These are phyloP conservation scores for Rhabdomys dilectus DNA, from an alignment of 2,113 vertebrate species.

Conservation along the genomic window DNA sequence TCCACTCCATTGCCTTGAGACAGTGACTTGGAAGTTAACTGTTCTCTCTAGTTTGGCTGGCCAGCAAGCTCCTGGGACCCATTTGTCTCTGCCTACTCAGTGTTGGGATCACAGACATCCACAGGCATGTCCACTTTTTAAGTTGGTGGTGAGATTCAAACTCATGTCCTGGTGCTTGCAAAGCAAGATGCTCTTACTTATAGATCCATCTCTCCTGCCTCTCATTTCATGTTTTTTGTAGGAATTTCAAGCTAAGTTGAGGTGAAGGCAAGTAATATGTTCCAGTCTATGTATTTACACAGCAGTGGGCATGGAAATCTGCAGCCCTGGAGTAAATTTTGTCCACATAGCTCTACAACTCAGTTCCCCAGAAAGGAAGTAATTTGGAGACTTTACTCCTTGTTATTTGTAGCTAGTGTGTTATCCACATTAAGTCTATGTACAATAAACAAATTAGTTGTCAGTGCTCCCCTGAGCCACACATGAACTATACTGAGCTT, in stretches of 20 bases:
- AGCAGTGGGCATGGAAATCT: background rate
- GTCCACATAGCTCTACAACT: fast-evolving
- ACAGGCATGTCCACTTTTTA: background rate
- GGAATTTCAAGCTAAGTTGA: background rate
- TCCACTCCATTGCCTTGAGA: too few relatives aligned
- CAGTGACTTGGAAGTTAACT: background rate
- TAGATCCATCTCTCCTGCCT: too few relatives aligned
- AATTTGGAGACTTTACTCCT: background rate
- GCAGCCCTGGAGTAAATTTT: background rate
- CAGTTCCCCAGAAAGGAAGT: background rate
- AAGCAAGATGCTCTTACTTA: background rate
- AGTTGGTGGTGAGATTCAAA: background rate
- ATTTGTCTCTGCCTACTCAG: background rate
- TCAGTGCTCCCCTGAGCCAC: background rate
- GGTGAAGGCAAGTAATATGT: background rate
- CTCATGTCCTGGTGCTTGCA: background rate
- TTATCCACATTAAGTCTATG: background rate
- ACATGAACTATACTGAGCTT: background rate
- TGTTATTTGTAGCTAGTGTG: background rate
- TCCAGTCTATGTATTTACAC: background rate
- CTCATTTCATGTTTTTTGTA: background rate
- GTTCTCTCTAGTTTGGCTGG: background rate
- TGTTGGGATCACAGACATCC: background rate
- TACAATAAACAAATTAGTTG: conserved; percentile 47
- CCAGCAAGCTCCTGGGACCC: background rate